Evolutionary conservation across 2,113 vertebrate genomes (phyloP), one percentile per base, ranked within the genome.

Genomic region (Edolisoma coerulescens): DNA sequence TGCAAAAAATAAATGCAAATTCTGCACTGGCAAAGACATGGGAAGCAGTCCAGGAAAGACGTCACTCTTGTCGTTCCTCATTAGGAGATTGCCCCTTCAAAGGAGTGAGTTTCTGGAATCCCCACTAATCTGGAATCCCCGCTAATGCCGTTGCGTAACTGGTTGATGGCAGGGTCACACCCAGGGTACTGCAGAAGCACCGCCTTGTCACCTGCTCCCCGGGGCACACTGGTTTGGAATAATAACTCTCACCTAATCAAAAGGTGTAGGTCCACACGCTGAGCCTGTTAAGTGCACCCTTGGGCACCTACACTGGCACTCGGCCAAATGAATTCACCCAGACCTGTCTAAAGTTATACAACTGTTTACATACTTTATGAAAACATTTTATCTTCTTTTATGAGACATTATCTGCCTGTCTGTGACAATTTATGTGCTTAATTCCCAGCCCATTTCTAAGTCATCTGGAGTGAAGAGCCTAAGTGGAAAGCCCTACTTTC

Each of bases 41-140:
- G 87, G 61, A 94, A 93, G 42, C 2, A 2, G 35, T 83, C 63
- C 90, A 94, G 59, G 32, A 67, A 87, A 94, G 68, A 93, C 53
- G 57, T 93, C 70, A 35, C 50, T 90, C 70, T 60, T 94, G 91
- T 88, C 96, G 74, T 32, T 47, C 35, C 68, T 74, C 79, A 83
- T 96, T 93, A 97, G 65, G 37, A 69, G 89, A 95, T 61, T 2
- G 24, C 23, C 65, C 42, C 49, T 64, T 53, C 59, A 61, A 80
- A 80, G 75, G 75, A 23, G 65, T 0, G 3, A 63, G 73, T 89
- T 93, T 93, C 92, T 92, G 92, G 95, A 94, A 93, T 94, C 90
- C 80, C 82, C 83, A 16, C 60, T 96, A 96, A 96, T 96, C 94
- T 83, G 93, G 94, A 80, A 93, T 94, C 85, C 75, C 90, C 85